phyloP scores from a whole-genome alignment of 2,888 invertebrate genomes.

The Rhagonycha lutea region DNA sequence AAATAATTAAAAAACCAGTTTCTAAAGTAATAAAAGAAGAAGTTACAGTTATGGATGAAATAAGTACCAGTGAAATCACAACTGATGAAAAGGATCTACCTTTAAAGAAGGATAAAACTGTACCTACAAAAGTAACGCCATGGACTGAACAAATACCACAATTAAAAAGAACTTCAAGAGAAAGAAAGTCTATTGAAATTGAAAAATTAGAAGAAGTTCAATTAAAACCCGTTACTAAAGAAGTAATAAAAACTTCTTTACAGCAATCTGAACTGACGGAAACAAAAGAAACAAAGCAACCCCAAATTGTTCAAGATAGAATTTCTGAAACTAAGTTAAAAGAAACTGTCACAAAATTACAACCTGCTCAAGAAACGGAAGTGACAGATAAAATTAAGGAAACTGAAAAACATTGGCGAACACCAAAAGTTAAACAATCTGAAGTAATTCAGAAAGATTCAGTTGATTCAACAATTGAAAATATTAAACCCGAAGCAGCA shows the following conservation, averaged over 20 bases:
- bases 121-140: constrained; percentile 42
- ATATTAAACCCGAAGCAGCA: constrained; percentile 31
- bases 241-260: constrained; percentile 35
- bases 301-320: constrained; percentile 13
- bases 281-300: constrained; percentile 39
- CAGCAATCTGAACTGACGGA: background rate
- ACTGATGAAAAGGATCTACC: constrained; percentile 38
- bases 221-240: constrained; percentile 18
- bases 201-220: constrained; percentile 39
- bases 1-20: background rate
- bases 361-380: constrained; percentile 47
- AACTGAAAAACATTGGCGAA: constrained; percentile 62
- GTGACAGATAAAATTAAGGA: constrained; percentile 56
- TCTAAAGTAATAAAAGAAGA: background rate
- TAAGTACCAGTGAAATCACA: constrained; percentile 23
- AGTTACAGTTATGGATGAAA: background rate
- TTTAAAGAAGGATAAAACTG: background rate
- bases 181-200: constrained; percentile 49
- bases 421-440: constrained; percentile 52
- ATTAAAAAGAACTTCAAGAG: constrained; percentile 54
- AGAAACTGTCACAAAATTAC: background rate
- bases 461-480: constrained; percentile 5
- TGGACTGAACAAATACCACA: constrained; percentile 66
- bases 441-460: constrained; percentile 36
- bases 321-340: background rate